These are phyloP conservation scores for Pachycephala philippinensis DNA, from an alignment of 2,113 vertebrate genomes.

Conservation along the genomic window DNA sequence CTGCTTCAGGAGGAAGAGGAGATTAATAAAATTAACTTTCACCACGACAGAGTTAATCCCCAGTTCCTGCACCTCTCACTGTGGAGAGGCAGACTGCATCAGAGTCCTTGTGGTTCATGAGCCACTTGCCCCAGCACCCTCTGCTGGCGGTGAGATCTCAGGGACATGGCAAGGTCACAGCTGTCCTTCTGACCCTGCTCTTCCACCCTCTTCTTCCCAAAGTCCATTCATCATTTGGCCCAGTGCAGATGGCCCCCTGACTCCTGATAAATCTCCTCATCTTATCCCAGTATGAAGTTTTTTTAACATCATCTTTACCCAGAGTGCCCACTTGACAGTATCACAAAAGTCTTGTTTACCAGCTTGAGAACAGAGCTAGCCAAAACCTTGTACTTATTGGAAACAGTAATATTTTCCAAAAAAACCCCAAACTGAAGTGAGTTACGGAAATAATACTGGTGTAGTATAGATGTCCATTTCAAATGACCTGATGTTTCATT, in stretches of 20 bases:
- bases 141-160: not conserved
- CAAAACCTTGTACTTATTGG: not conserved
- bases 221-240: accelerated
- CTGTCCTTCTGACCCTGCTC: not conserved
- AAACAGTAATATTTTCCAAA: not conserved
- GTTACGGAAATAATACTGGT: not conserved
- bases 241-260: accelerated
- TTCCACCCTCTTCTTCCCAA: not conserved
- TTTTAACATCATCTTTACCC: not conserved
- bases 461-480: not conserved
- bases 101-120: not conserved
- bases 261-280: not conserved
- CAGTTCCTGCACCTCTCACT: accelerated
- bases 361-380: not conserved
- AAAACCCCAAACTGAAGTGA: not conserved
- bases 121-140: accelerated
- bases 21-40: not conserved
- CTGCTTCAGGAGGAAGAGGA: not conserved
- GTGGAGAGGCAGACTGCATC: not conserved
- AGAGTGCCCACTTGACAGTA: not conserved
- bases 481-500: not conserved
- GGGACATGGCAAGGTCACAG: not conserved
- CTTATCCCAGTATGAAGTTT: not conserved
- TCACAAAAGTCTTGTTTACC: not conserved
- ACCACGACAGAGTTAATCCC: not conserved